These are phyloP conservation scores for Polyommatus icarus DNA, from an alignment of 2,888 invertebrate genomes.

Conservation along the genomic window DNA sequence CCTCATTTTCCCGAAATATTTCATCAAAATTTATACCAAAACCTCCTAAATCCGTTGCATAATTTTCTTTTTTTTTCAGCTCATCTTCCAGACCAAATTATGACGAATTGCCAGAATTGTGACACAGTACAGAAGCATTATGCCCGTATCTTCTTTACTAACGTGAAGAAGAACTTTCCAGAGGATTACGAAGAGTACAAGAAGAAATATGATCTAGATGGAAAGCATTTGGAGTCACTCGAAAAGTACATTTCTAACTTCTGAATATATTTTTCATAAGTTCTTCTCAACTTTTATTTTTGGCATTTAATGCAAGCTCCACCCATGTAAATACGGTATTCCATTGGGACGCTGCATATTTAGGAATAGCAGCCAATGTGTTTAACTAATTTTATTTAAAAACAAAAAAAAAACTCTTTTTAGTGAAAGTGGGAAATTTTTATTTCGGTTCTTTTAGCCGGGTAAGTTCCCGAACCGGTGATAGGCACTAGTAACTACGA, in stretches of 20 bases:
- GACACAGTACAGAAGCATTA: constrained; percentile 13
- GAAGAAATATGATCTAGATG: constrained; percentile 11
- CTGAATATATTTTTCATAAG: neutral
- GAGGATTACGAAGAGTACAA: neutral
- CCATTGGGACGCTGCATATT: no score
- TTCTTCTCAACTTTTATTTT: no score
- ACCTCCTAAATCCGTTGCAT: neutral
- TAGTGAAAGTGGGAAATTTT: no score
- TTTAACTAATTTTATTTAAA: no score
- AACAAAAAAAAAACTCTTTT: no score
- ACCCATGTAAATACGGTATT: no score
- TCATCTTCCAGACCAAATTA: neutral
- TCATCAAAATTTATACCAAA: neutral
- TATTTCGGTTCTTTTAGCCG: no score
- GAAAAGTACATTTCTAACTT: neutral
- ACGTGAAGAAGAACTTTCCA: neutral
- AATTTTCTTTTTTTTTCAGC: neutral
- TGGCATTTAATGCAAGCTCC: no score
- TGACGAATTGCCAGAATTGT: neutral
- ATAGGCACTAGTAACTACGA: no score
- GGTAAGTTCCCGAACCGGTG: no score
- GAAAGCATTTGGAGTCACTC: neutral
- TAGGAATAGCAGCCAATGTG: no score
- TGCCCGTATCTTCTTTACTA: neutral
- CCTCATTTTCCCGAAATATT: neutral